Evolutionary conservation across 2,888 invertebrate genomes (phyloP), one percentile per base, ranked within the genome.

Genomic region (Leptinotarsa peninsularis): DNA sequence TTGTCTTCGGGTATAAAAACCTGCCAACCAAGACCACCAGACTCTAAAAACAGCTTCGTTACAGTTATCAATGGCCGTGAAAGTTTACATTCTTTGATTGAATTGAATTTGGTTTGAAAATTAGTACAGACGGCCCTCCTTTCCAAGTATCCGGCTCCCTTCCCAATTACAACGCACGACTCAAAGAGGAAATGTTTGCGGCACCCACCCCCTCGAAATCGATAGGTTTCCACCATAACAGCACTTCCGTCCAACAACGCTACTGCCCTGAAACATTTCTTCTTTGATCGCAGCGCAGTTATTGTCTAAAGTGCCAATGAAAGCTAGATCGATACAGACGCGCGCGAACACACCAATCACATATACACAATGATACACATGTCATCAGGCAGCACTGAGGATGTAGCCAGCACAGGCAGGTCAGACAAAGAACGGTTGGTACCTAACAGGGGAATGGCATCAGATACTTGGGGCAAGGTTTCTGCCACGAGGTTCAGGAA

Each of bases 361-460:
- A 86, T 87, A 87, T 86, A 87, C 88, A 88, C 87, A 87, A 87
- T 86, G 85, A 87, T 85, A 88, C 87, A 88, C 86, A 87, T 85
- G 81, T 86, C 85, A 86, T 87, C 88, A 88, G 88, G 88, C 88
- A 88, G 87, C 87, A 87, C 85, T 88, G 87, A 88, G 86, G 87
- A 87, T 87, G 84, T 87, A 87, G 86, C 86, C 87, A 88, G 88
- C 88, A 88, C 88, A 89, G 88, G 89, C 88, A 89, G 88, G 88
- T 88, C 88, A 88, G 88, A 88, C 88, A 88, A 88, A 86, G 85
- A 89, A 88, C 88, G 89, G 85, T 87, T 88, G 88, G 88, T 95
- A 97, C 98, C 98, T 95, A 99, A 98, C 93, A 99, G 93, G 91
- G 99, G 98, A 92, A 99, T 98, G 91, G 98, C 98, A 92, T 98